phyloP scores from a whole-genome alignment of 92 coral and sea anemone species.

The Isaurus tuberculatus region DNA sequence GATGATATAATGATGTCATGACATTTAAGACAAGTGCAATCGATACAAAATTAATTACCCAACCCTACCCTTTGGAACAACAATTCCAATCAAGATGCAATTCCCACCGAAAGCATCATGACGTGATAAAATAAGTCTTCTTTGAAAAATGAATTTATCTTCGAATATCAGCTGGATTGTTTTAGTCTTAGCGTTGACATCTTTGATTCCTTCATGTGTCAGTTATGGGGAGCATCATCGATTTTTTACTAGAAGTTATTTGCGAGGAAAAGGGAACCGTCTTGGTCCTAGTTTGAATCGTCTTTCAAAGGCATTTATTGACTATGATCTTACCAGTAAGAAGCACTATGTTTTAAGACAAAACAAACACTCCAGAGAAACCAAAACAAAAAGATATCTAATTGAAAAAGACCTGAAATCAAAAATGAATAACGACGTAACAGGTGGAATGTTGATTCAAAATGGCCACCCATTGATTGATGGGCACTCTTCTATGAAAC shows the following conservation, averaged over 20 bases:
- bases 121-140: not conserved
- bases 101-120: not conserved
- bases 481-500: not conserved
- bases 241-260: not conserved
- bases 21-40: slow-evolving; percentile 26
- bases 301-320: not conserved
- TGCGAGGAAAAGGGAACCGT: not conserved
- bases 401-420: not conserved
- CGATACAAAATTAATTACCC: slow-evolving; percentile 43
- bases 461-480: not conserved
- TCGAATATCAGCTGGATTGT: not conserved
- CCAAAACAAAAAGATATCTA: not conserved
- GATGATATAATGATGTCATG: slow-evolving; percentile 38
- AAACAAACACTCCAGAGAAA: not conserved
- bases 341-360: not conserved
- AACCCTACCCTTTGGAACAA: slow-evolving; percentile 17
- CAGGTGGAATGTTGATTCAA: slow-evolving; percentile 3
- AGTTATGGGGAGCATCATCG: not conserved
- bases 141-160: slow-evolving; percentile 7
- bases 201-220: not conserved
- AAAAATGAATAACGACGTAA: not conserved
- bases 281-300: not conserved
- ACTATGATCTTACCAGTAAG: not conserved
- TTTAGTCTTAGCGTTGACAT: not conserved
- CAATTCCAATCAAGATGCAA: not conserved